Evolutionary conservation across 2,113 vertebrate species (phyloP), one percentile per base, ranked within the genome.

Genomic region (Vulpes lagopus): DNA sequence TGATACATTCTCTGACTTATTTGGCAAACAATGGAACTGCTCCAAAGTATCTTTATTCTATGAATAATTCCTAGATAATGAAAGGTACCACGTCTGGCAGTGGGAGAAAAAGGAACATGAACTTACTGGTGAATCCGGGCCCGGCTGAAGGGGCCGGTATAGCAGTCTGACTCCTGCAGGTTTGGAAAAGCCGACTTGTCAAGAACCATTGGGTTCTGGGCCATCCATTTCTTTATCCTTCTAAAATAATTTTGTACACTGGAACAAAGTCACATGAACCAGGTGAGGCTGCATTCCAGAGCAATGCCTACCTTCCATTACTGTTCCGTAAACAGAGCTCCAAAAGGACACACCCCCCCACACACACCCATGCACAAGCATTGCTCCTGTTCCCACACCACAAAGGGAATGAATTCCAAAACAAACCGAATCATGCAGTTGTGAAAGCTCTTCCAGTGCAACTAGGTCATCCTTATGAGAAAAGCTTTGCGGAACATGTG

Each of bases 71-170:
- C 7, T 11, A 17, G 5, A 11, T 59, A 85, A 64, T 35, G 11
- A 35, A 64, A 91, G 19, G 15, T 25, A 43, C 4, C 43, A 35
- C 74, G 11, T 16, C n/a, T 60, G 51, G 11, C 35, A 4, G 4
- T 57, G 12, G 14, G 35, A 38, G 49, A 69, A 87, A 65, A 27
- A 69, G 10, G 43, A 23, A n/a, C 4, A 9, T 74, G 19, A 53
- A 98, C 99, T 99, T 98, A 99, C 99, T 99, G 99, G 98, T 99
- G 99, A 96, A 99, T 99, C 95, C 99, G 99, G 1, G 99, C 99
- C 11, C 99, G 98, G 98, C 99, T 99, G 97, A 99, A 99, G 51
- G 99, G 99, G 0, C 99, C 99, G 0, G 99, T 99, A 98, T 99
- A 99, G 97, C 99, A 99, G 98, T 99, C 99, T 0, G 99, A 99